Evolutionary conservation across 2,888 invertebrate species (phyloP), one percentile per base, ranked within the genome.

Genomic region (Bedellia somnulentella): DNA sequence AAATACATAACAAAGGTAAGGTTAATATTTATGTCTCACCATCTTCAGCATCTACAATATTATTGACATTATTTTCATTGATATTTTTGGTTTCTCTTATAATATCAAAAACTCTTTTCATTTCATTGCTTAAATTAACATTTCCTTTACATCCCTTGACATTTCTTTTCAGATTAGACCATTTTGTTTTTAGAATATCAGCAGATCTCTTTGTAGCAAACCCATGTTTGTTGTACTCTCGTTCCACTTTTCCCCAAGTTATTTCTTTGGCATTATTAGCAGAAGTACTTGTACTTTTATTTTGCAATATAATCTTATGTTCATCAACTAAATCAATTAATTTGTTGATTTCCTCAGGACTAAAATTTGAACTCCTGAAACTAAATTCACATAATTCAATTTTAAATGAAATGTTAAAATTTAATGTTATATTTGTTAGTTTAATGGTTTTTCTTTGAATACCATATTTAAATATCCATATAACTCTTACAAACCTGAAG

Each of bases 161-260:
- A n/a, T 45, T 44, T 24, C 46, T 58, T 32, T 70, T 70, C 17
- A 75, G 41, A 37, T 73, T 73, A 3, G 60, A 59, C 67, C 66
- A 71, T 43, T 70, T 73, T 2, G 42, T 55, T 43, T 55, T 68
- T 29, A 71, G 44, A 18, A 44, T 46, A 22, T 66, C 61, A 10
- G 40, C 33, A 35, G 40, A 54, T 34, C 71, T 54, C 2, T 43
- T 38, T 34, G 52, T 37, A 23, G 41, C 45, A 24, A 60, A 49
- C 3, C 52, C 55, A 29, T 47, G 42, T 5, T 38, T 50, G 34
- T 71, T 73, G 29, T 55, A 67, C 23, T 43, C 35, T 39, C 57
- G 58, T 2, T 61, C 42, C 36, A 73, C 58, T 38, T 56, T 59
- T 3, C 34, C 25, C 73, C 73, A 75, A n/a, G 54, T 45, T 8